A percentile compares a stretch with the other conserved stretches of the same genome.
These are phyloP conservation scores for Drosophila watanabei DNA, from an alignment of 1,140 invertebrate genomes.

Conservation along the genomic window DNA sequence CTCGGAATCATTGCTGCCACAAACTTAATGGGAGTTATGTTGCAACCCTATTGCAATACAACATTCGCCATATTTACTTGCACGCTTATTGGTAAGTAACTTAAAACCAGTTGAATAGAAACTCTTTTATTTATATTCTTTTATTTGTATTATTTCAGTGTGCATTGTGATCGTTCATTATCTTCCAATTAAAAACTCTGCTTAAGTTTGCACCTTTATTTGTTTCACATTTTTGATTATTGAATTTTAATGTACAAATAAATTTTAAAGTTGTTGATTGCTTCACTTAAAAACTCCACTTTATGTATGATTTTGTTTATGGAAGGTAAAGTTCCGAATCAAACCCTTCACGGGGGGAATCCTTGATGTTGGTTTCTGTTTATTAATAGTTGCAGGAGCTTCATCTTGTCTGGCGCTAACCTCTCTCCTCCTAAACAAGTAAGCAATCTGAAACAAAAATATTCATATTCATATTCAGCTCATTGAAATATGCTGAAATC, in stretches of 20 bases:
- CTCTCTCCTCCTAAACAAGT: neutral
- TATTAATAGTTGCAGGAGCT: no score
- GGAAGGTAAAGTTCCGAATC: neutral
- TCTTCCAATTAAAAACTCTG: slow-evolving; percentile 69
- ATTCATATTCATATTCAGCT: neutral
- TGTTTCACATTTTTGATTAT: neutral
- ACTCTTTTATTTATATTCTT: neutral
- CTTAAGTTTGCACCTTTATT: slow-evolving; percentile 3
- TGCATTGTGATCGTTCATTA: slow-evolving; percentile 61
- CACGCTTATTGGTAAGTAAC: slow-evolving; percentile 59
- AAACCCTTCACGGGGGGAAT: no score
- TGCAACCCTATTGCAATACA: slow-evolving; percentile 86
- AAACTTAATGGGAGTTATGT: slow-evolving; percentile 87
- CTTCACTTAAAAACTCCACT: neutral
- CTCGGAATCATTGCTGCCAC: slow-evolving; percentile 87
- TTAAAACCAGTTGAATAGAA: neutral
- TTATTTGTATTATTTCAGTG: slow-evolving; percentile 50
- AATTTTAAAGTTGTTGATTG: slow-evolving; percentile 6
- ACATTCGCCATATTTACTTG: slow-evolving; percentile 84
- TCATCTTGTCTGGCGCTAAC: no score
- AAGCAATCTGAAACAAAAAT: neutral
- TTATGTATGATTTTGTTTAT: neutral
- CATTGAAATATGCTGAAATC: neutral
- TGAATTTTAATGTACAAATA: slow-evolving; percentile 6
- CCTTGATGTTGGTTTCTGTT: no score